Conservation (phyloP, 2,797 vertebrate genomes). For the Hozukius guyotensis region DNA sequence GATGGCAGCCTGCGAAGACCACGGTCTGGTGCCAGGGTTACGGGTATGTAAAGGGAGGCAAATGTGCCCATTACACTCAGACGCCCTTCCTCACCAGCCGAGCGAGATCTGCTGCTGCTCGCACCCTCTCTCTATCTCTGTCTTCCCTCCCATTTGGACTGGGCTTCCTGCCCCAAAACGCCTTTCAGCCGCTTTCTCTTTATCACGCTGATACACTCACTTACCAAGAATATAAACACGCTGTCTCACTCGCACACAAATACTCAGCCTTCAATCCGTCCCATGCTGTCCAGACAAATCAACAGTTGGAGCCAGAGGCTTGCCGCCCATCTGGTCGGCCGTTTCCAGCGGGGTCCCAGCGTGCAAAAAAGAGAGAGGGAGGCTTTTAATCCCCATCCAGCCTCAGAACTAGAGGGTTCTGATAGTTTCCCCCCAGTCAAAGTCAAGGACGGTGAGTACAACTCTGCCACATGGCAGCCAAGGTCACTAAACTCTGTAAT, state of each 20-base stretch:
- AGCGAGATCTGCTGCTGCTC: constrained; percentile 32
- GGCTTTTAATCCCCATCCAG: constrained; percentile 62
- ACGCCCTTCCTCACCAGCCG: constrained; percentile 33
- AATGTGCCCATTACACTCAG: constrained; percentile 65
- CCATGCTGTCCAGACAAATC: constrained; percentile 70
- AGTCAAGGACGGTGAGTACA: constrained; percentile 65
- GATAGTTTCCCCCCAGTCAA: constrained; percentile 50
- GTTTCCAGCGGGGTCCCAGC: constrained; percentile 58
- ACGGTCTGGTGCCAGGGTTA: constrained; percentile 57
- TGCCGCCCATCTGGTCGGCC: constrained; percentile 73
- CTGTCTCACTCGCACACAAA: constrained; percentile 18
- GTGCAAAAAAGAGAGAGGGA: constrained; percentile 38
- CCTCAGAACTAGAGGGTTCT: constrained; percentile 41
- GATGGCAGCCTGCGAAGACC: constrained; percentile 64
- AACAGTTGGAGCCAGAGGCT: constrained; percentile 70
- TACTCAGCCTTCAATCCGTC: constrained; percentile 54
- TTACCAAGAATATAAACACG: constrained; percentile 47
- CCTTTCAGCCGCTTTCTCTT: constrained; percentile 52
- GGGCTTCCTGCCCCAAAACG: constrained; percentile 11
- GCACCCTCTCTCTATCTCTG: constrained; percentile 1
- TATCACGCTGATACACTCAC: constrained; percentile 60
- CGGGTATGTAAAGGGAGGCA: constrained; percentile 63
- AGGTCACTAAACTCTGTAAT: constrained; percentile 56
- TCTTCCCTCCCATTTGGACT: constrained; percentile 30
- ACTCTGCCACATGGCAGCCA: constrained; percentile 34